Evolutionary conservation across 2,888 invertebrate species (phyloP).

Genomic region (Lithosia quadra): DNA sequence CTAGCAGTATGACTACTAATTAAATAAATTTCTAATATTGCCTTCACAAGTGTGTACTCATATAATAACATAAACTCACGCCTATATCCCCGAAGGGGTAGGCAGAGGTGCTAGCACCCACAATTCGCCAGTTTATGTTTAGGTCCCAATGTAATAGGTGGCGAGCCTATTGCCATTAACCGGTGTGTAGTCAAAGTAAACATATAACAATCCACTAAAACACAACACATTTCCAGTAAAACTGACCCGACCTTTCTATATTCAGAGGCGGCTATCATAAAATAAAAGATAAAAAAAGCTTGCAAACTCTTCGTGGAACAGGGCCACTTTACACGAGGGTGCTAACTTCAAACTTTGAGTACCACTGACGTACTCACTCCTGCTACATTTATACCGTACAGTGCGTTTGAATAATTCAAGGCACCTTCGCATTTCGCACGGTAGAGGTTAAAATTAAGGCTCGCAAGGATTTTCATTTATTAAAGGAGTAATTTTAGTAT

Average conservation of each 20-base stretch:
- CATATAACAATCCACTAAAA: neutral
- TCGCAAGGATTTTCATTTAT: constrained; percentile 66
- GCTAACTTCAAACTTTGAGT: constrained; percentile 45
- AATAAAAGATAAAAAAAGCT: constrained; percentile 5
- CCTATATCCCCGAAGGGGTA: no score
- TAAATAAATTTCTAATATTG: neutral
- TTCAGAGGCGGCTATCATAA: neutral
- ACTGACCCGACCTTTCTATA: neutral
- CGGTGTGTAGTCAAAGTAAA: no score
- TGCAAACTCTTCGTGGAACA: constrained; percentile 6
- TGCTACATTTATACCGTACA: constrained; percentile 50
- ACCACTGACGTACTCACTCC: constrained; percentile 28
- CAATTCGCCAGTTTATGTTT: no score
- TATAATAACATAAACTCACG: no score
- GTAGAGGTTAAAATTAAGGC: constrained; percentile 64
- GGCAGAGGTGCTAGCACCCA: no score
- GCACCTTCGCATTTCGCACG: constrained; percentile 52
- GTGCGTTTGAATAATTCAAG: constrained; percentile 63
- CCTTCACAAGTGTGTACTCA: neutral
- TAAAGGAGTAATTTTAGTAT: constrained; percentile 68
- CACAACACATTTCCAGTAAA: neutral
- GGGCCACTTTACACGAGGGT: constrained; percentile 14
- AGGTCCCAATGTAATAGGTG: no score
- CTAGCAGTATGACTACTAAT: no score
- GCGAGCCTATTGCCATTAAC: no score